A percentile compares a stretch with the other conserved stretches of the same genome.
Evolutionary conservation across 2,888 invertebrate genomes (phyloP).

Genomic region (Laothoe populi): DNA sequence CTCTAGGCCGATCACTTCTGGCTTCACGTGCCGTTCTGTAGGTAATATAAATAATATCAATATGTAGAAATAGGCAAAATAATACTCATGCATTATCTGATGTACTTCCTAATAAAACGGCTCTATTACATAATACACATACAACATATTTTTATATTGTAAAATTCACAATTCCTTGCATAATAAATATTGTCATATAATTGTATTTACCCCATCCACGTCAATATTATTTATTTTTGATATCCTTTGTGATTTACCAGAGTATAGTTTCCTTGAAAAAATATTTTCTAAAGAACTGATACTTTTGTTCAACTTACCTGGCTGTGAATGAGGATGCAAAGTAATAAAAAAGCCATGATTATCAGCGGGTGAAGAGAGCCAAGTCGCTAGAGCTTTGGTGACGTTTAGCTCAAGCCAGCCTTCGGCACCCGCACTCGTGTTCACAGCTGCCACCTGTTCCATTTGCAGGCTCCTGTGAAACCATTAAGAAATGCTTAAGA

Average conservation of each 20-base stretch:
- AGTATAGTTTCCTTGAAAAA: too few species aligned
- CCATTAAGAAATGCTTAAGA: slow-evolving; percentile 8
- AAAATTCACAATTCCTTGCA: too few species aligned
- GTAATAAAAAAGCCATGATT: slow-evolving; percentile 95
- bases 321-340: slow-evolving; percentile 89
- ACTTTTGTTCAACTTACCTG: slow-evolving; percentile 71
- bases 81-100: background rate
- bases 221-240: too few species aligned
- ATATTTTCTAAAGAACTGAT: background rate
- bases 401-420: slow-evolving; percentile 96
- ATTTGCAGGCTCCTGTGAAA: slow-evolving; percentile 87
- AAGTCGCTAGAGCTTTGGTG: slow-evolving; percentile 89
- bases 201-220: too few species aligned
- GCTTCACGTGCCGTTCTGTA: slow-evolving; percentile 91
- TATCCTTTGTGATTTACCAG: too few species aligned
- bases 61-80: too few species aligned
- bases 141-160: too few species aligned
- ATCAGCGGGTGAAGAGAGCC: slow-evolving; percentile 91
- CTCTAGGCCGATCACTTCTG: slow-evolving; percentile 93
- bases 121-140: too few species aligned
- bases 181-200: too few species aligned
- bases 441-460: slow-evolving; percentile 89
- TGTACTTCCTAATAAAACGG: too few species aligned
- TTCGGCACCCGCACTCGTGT: slow-evolving; percentile 90
- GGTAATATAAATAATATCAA: too few species aligned